Evolutionary conservation across 2,797 vertebrate genomes (phyloP), one percentile per base, ranked within the genome.

Genomic region (Micropoecilia bifurca): DNA sequence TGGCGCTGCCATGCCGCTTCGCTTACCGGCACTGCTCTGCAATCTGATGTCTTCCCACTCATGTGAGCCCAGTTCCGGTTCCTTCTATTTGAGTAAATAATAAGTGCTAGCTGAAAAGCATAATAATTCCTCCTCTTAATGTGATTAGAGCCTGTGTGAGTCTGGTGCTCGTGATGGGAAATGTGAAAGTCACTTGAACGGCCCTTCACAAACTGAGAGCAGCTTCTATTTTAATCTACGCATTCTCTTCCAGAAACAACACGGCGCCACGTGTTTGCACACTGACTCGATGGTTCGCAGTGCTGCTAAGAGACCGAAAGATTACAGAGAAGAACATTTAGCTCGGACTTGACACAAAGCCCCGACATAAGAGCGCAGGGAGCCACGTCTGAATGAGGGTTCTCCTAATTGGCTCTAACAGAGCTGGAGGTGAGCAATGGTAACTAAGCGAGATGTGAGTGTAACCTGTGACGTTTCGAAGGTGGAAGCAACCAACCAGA

Each of bases 381-480:
- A 80, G 79, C 79, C 87, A 63, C 3, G 59, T 30, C 20, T 85
- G 83, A 86, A 72, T 79, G 85, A 80, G 57, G 43, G 48, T 50
- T 90, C 84, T 80, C 84, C 74, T 83, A 80, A 90, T 85, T 63
- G 77, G 76, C 69, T 83, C 77, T 63, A 80, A 85, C 50, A 36
- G 78, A 80, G 84, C 68, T 55, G 25, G 85, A 85, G 83, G 83
- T 83, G 89, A 85, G 78, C 43, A 80, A 75, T 13, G 47, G 16
- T 53, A 36, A 72, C 18, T 20, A 12, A 71, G 75, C 69, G 45
- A 50, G 57, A 41, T 53, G 68, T 53, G 76, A 86, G 61, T 1
- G 33, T 39, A 83, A 87, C 73, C 80, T 75, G 75, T 88, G 86
- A 90, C 25, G 71, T 77, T 75, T 28, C 3, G 6, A 78, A 81